These are phyloP conservation scores for Heliangelus exortis DNA, from an alignment of 2,797 vertebrate species.

Conservation along the genomic window DNA sequence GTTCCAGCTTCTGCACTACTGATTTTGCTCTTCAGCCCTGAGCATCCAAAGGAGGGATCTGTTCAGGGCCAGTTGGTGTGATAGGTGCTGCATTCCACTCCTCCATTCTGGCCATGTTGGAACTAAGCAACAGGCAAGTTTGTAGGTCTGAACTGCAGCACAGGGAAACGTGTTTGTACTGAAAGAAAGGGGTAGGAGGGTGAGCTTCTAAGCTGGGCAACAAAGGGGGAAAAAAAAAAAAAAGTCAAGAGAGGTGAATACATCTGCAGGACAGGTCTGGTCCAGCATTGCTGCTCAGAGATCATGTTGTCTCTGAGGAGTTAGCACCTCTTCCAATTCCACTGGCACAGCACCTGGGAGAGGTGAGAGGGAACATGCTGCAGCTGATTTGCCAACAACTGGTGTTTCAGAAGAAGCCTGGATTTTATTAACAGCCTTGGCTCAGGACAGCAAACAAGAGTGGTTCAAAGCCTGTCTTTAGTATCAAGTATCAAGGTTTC, in stretches of 20 bases:
- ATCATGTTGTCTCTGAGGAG: not conserved
- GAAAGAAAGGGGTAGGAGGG: not conserved
- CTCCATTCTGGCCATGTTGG: not conserved
- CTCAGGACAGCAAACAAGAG: conserved; percentile 32
- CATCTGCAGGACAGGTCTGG: conserved; percentile 39
- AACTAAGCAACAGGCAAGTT: not conserved
- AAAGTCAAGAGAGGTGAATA: not conserved
- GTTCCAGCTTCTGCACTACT: not conserved
- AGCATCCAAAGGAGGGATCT: not conserved
- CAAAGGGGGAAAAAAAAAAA: not conserved
- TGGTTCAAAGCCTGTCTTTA: conserved; percentile 59
- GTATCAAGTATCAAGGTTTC: conserved; percentile 22
- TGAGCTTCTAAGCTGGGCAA: not conserved
- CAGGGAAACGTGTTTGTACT: not conserved
- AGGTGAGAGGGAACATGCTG: conserved; percentile 35
- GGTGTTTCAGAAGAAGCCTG: conserved; percentile 9
- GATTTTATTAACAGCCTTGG: conserved; percentile 56
- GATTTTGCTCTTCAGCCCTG: not conserved
- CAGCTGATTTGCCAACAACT: conserved; percentile 21
- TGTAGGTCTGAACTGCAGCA: not conserved
- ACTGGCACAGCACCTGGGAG: conserved; percentile 6
- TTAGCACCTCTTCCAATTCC: not conserved
- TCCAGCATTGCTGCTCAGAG: conserved; percentile 13
- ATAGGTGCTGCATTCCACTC: not conserved
- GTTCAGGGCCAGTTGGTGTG: not conserved